Evolutionary conservation across 2,113 vertebrate species (phyloP), one percentile per base, ranked within the genome.

Genomic region (Rhinoptilus africanus): DNA sequence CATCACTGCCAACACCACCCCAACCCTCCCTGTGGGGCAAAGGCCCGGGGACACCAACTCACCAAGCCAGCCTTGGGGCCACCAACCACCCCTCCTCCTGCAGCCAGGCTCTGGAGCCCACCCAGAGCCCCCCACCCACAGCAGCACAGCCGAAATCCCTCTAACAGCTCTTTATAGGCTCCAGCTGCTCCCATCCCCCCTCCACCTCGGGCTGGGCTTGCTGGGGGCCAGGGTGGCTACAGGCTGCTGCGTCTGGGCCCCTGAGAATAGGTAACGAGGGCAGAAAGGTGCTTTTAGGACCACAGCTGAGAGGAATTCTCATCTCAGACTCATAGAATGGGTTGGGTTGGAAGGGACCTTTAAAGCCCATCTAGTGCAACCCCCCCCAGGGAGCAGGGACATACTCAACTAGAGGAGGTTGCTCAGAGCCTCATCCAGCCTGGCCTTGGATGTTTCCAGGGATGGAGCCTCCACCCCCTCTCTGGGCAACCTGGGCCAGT

Each of bases 141-240:
- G 66, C 71, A 79, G 47, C 88, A 43, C 71, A n/a, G 34, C 41
- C 48, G 48, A 8, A 7, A 5, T 7, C 8, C 0, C 43, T 22
- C 56, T 6, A 17, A 10, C 32, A 60, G 20, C 43, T 8, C 23
- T 53, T 74, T 4, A 23, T 2, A 23, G 67, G 43, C n/a, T 50
- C 28, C 84, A 73, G n/a, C 35, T 80, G 68, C 53, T 48, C 63
- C 68, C 72, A 62, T 18, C 24, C 51, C 35, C 26, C 43, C 66
- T n/a, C 51, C n/a, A 7, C 5, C 2, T 0, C 0, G 1, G 23
- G 26, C 14, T 76, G 77, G 37, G 53, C 34, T 71, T 1, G 0
- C 57, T 45, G 35, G 32, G 17, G 56, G 27, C 35, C 59, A 34
- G 21, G 22, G 26, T 80, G 72, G 18, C 27, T 66, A 23, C 62